These are phyloP conservation scores for Cheilosia grossa DNA, from an alignment of 2,888 invertebrate genomes.

Conservation along the genomic window DNA sequence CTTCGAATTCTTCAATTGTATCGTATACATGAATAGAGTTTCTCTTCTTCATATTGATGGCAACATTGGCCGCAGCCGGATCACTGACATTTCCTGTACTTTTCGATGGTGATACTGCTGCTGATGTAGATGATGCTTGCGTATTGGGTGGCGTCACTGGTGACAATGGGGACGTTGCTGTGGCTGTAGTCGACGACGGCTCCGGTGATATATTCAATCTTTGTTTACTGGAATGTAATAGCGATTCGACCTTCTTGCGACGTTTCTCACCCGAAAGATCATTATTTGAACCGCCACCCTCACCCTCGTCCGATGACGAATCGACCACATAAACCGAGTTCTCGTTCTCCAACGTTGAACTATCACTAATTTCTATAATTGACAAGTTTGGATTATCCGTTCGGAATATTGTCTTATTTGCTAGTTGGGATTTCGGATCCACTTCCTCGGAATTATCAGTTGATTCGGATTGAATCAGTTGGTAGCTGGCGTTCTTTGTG, in stretches of 20 bases:
- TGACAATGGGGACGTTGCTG: slow-evolving; percentile 72
- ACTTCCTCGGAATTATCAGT: slow-evolving; percentile 82
- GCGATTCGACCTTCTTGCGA: slow-evolving; percentile 79
- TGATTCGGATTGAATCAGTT: slow-evolving; percentile 81
- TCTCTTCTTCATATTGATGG: slow-evolving; percentile 73
- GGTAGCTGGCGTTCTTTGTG: slow-evolving; percentile 77
- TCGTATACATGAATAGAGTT: slow-evolving; percentile 80
- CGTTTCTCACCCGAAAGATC: slow-evolving; percentile 77
- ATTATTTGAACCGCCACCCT: slow-evolving; percentile 70
- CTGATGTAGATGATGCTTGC: slow-evolving; percentile 14
- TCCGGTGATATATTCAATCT: slow-evolving; percentile 80
- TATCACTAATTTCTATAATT: slow-evolving; percentile 83
- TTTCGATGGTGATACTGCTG: slow-evolving; percentile 36
- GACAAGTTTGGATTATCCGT: slow-evolving; percentile 83
- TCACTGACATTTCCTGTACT: slow-evolving; percentile 39
- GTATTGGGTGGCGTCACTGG: slow-evolving; percentile 54
- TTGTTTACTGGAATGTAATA: slow-evolving; percentile 81
- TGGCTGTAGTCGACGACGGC: slow-evolving; percentile 79
- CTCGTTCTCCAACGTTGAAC: slow-evolving; percentile 79
- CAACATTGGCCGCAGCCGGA: slow-evolving; percentile 4
- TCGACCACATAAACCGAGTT: slow-evolving; percentile 81
- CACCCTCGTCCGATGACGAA: slow-evolving; percentile 78
- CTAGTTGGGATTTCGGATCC: slow-evolving; percentile 82
- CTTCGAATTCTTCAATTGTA: slow-evolving; percentile 82
- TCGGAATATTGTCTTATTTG: slow-evolving; percentile 83